Conservation (phyloP, 1,140 invertebrate species). For the Luehdorfia chinensis region DNA sequence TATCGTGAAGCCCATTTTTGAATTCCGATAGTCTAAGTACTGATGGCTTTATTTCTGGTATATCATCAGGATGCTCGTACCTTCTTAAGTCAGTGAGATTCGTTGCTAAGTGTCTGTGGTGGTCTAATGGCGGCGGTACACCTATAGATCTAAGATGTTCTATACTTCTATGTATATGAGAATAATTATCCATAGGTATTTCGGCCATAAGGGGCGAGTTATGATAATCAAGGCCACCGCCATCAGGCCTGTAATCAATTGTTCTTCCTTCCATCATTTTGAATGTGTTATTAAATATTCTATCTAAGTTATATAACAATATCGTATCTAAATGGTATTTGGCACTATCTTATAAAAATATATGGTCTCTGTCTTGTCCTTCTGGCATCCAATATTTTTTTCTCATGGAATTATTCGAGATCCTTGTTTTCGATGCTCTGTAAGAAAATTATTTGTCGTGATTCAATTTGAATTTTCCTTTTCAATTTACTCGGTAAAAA, state of each 20-base stretch:
- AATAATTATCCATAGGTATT: slow-evolving; percentile 79
- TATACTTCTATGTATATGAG: slow-evolving; percentile 82
- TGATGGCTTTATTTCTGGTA: slow-evolving; percentile 77
- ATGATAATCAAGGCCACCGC: slow-evolving; percentile 78
- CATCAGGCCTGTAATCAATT: slow-evolving; percentile 78
- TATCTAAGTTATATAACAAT: slow-evolving; percentile 64
- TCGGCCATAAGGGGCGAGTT: slow-evolving; percentile 80
- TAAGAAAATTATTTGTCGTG: slow-evolving; percentile 32
- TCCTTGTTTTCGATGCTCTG: slow-evolving; percentile 62
- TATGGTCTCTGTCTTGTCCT: slow-evolving; percentile 44
- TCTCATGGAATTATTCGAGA: slow-evolving; percentile 74
- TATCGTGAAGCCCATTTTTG: slow-evolving; percentile 70
- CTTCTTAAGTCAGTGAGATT: slow-evolving; percentile 74
- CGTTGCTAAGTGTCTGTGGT: slow-evolving; percentile 68
- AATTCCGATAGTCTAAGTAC: slow-evolving; percentile 73
- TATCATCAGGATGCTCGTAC: slow-evolving; percentile 74
- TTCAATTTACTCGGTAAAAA: too few relatives aligned
- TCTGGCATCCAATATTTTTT: slow-evolving; percentile 42
- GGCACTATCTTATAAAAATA: slow-evolving; percentile 74
- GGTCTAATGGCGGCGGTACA: slow-evolving; percentile 76
- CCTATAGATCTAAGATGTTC: slow-evolving; percentile 81
- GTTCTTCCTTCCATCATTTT: slow-evolving; percentile 80
- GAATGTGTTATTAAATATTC: slow-evolving; percentile 46
- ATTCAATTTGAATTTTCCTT: not conserved
- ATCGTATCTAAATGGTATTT: slow-evolving; percentile 54